Evolutionary conservation across 2,888 invertebrate species (phyloP), one percentile per base, ranked within the genome.

Genomic region (Geophilus truncorum): DNA sequence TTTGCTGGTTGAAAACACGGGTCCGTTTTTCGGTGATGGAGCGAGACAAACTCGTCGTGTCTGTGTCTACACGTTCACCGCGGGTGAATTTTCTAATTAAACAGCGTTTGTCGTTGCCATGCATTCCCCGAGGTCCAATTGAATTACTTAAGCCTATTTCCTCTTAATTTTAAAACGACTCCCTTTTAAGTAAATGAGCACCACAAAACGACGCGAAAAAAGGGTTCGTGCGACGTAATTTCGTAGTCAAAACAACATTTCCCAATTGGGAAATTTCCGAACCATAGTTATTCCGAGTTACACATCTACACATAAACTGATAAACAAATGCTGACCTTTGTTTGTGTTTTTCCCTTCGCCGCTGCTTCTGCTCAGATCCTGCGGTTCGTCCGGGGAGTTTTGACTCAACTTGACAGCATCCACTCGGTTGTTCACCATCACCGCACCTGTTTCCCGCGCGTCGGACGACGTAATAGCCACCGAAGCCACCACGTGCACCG

Each of bases 141-240:
- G 32, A 77, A 77, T 77, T 77, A 77, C 36, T 36, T 36, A 36
- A 32, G 36, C 36, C 77, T 36, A 77, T 77, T 77, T 34, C 32
- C 34, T 36, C 77, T 77, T 34, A 77, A 34, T 77, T 77, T 77
- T 36, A 36, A 36, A 77, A 77, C 77, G 77, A 77, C 77, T 77
- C 77, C 77, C 77, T 77, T 77, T 77, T 77, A 77, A 36, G 77
- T 32, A 77, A 36, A 77, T 77, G 77, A 77, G 77, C 34, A 77
- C 77, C 77, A 34, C 77, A 77, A 77, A 77, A 34, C 34, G 77
- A 36, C 12, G 23, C 25, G 12, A 0, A 28, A 25, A 70, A 70
- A 70, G 25, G 12, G 12, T 4, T 10, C 70, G 1, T 18, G n/a
- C 45, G 32, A 32, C 4, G 9, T 6, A 4, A 32, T 32, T 32